These are phyloP conservation scores for Albula glossodonta DNA, from an alignment of 2,113 vertebrate genomes.

Conservation along the genomic window DNA sequence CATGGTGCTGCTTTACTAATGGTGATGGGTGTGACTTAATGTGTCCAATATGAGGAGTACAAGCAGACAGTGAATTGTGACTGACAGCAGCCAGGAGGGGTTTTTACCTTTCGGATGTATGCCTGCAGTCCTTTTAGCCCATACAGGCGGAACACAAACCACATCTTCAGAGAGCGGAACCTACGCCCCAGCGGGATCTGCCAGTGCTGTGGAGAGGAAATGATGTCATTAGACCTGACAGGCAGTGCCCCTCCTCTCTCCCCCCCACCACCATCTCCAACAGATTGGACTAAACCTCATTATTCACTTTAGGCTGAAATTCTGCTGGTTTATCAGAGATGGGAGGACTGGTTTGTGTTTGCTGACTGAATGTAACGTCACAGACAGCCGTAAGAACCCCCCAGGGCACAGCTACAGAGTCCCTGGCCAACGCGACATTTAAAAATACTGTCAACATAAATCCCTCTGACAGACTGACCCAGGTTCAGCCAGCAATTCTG, in stretches of 20 bases:
- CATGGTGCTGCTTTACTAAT: no score
- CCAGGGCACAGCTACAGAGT: neutral
- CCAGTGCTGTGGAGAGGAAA: constrained; percentile 81
- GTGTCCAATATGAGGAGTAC: constrained; percentile 27
- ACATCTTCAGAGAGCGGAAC: constrained; percentile 94
- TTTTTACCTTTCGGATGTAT: constrained; percentile 83
- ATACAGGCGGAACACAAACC: constrained; percentile 93
- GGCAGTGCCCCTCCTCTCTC: neutral
- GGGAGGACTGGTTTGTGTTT: neutral
- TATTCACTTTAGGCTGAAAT: neutral
- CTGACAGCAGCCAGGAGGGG: constrained; percentile 50
- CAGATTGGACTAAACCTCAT: neutral
- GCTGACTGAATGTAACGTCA: neutral
- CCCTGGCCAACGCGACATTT: neutral
- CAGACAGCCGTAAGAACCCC: neutral
- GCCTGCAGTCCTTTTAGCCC: constrained; percentile 85
- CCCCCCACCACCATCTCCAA: neutral
- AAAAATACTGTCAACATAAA: neutral
- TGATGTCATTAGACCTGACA: constrained; percentile 6
- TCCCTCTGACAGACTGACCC: neutral
- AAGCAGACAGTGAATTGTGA: constrained; percentile 57
- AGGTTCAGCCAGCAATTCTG: neutral
- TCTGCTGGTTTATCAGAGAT: neutral
- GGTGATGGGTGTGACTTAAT: neutral
- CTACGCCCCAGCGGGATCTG: constrained; percentile 91